Evolutionary conservation across 2,797 vertebrate species (phyloP).

Genomic region (Helarctos malayanus): DNA sequence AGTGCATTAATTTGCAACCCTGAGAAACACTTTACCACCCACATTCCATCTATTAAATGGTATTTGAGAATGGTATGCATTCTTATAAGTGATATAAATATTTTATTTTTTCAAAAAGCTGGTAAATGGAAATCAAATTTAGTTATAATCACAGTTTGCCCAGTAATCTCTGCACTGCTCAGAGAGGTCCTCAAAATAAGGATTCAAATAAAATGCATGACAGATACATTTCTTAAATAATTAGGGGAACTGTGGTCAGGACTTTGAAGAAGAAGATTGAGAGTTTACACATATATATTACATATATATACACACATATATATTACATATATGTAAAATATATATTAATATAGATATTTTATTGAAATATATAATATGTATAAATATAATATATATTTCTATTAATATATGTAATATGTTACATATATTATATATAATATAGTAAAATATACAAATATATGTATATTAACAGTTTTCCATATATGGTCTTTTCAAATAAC

Average conservation of each 20-base stretch:
- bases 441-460: neutral
- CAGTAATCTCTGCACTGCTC: neutral
- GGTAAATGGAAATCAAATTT: neutral
- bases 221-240: neutral
- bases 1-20: conserved; percentile 12
- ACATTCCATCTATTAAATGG: conserved; percentile 7
- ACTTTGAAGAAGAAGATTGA: neutral
- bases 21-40: neutral
- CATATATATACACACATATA: too few species aligned
- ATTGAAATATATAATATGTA: neutral
- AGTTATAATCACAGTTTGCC: neutral
- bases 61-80: neutral
- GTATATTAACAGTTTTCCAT: neutral
- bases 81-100: neutral
- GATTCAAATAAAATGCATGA: neutral
- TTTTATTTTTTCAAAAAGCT: neutral
- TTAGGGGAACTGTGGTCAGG: neutral
- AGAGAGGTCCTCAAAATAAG: neutral
- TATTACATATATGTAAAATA: neutral
- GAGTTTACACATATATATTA: neutral
- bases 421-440: neutral
- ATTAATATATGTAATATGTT: neutral
- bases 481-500: neutral
- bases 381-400: neutral
- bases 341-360: neutral